These are phyloP conservation scores for Microctonus brassicae DNA, from an alignment of 2,888 invertebrate genomes.

Conservation along the genomic window DNA sequence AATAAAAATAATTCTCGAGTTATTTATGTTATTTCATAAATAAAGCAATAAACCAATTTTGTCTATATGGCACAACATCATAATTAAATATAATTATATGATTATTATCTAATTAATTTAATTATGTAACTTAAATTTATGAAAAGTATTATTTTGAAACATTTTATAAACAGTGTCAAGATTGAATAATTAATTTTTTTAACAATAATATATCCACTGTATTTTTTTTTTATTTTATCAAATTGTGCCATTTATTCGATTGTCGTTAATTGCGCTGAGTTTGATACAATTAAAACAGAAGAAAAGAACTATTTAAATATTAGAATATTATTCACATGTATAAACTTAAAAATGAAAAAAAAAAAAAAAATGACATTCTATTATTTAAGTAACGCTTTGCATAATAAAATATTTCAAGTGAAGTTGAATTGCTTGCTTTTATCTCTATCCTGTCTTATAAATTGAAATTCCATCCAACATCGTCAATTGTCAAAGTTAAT, in stretches of 20 bases:
- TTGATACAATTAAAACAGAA: conserved; percentile 21
- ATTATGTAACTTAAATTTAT: neutral
- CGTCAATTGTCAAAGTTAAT: neutral
- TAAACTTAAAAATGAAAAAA: conserved; percentile 38
- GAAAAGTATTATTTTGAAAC: neutral
- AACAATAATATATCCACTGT: neutral
- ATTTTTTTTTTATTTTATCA: neutral
- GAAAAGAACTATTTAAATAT: conserved; percentile 19
- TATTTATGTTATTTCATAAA: neutral
- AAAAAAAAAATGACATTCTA: conserved; percentile 54
- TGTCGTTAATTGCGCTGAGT: neutral
- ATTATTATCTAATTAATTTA: neutral
- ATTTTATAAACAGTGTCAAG: neutral
- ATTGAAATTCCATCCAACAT: neutral
- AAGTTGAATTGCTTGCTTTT: conserved; percentile 21
- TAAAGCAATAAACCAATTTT: neutral
- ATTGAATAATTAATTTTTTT: neutral
- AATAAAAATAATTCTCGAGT: neutral
- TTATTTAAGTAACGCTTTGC: conserved; percentile 70
- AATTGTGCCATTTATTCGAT: neutral
- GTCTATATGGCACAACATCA: neutral
- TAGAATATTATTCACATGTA: conserved; percentile 37
- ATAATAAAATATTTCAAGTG: conserved; percentile 60
- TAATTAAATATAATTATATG: neutral
- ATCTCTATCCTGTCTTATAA: neutral